Percentiles rank a stretch among this genome's conserved stretches.
Evolutionary conservation across 2,888 invertebrate genomes (phyloP).

Genomic region (Eumacrocentrus americanus): DNA sequence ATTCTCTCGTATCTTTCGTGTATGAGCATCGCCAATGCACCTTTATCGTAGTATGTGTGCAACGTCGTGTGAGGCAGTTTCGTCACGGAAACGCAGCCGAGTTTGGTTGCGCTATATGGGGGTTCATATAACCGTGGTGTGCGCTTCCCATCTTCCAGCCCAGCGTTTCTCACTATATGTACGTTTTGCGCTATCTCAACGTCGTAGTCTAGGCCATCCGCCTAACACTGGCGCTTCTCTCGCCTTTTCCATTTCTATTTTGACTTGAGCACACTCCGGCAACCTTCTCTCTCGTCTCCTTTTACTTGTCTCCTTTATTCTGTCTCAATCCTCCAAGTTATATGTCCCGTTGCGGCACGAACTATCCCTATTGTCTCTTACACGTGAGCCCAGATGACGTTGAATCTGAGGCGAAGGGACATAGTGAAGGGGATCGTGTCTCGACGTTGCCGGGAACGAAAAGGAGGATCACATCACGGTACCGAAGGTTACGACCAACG

Average conservation of each 20-base stretch:
- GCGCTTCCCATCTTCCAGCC: too few relatives aligned
- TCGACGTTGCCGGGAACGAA: too few relatives aligned
- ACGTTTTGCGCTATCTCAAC: slow-evolving; percentile 13
- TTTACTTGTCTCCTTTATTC: slow-evolving; percentile 13
- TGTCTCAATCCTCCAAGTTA: slow-evolving; percentile 24
- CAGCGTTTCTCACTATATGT: too few relatives aligned
- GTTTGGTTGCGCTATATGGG: slow-evolving; percentile 16
- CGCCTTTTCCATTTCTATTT: slow-evolving; percentile 36
- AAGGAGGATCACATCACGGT: too few relatives aligned
- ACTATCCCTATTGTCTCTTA: background rate
- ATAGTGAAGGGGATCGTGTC: too few relatives aligned
- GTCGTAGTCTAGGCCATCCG: slow-evolving; percentile 34
- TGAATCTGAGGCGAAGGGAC: too few relatives aligned
- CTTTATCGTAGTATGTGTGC: background rate
- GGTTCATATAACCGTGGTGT: too few relatives aligned
- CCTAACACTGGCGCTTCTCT: slow-evolving; percentile 29
- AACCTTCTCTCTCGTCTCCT: slow-evolving; percentile 10
- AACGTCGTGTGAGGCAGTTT: slow-evolving; percentile 22
- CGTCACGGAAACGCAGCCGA: slow-evolving; percentile 20
- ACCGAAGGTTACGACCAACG: too few relatives aligned
- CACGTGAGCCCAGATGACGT: too few relatives aligned
- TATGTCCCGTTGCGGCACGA: slow-evolving; percentile 13
- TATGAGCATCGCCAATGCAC: background rate
- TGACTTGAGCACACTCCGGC: slow-evolving; percentile 23
- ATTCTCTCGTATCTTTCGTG: background rate